Conservation (phyloP, 2,888 invertebrate genomes). For the Acanthosepion pharaonis region DNA sequence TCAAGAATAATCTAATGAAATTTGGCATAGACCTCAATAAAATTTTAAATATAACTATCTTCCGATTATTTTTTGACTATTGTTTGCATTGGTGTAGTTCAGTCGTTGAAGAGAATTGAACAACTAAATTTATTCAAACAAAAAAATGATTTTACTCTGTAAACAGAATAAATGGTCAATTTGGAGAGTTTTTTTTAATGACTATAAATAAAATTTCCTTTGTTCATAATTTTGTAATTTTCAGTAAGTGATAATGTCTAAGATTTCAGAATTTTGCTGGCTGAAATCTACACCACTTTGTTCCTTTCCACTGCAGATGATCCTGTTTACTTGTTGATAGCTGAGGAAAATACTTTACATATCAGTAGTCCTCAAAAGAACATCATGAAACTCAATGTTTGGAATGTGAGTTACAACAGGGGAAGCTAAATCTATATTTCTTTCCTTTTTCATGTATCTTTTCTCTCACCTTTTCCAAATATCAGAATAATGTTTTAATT, state of each 20-base stretch:
- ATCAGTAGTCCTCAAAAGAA: slow-evolving; percentile 34
- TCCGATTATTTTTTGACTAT: background rate
- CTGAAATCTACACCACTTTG: background rate
- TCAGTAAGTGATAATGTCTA: background rate
- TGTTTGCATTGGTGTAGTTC: background rate
- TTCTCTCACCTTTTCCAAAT: background rate
- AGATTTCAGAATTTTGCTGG: background rate
- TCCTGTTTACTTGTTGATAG: slow-evolving; percentile 55
- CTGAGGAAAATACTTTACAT: slow-evolving; percentile 56
- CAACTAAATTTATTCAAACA: too few species aligned
- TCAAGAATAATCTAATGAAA: background rate
- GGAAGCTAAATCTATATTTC: background rate
- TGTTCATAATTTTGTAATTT: too few species aligned
- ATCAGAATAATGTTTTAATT: background rate
- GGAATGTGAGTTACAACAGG: background rate
- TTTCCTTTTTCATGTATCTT: background rate
- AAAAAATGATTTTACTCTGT: too few species aligned
- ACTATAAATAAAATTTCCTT: background rate
- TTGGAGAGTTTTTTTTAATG: background rate
- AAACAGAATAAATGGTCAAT: background rate
- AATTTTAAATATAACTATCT: background rate
- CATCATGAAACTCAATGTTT: slow-evolving; percentile 38
- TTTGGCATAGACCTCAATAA: background rate
- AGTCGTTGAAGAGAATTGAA: too few species aligned
- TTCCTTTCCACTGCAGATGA: slow-evolving; percentile 47